A percentile compares a stretch with the other conserved stretches of the same genome.
Evolutionary conservation across 2,113 vertebrate genomes (phyloP).

Genomic region (Ellobius talpinus): DNA sequence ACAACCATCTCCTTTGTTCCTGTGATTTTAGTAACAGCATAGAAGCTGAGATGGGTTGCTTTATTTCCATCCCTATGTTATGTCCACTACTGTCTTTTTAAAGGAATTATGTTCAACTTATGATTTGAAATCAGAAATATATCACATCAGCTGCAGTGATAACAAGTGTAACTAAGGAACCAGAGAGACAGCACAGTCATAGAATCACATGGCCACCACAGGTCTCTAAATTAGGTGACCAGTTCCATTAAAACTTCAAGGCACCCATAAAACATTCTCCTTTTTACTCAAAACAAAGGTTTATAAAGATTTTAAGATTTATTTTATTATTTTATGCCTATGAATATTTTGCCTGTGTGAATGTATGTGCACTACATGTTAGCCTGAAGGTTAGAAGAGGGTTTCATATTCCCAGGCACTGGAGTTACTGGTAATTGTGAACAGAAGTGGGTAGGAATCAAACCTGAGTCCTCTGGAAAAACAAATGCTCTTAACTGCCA

Average conservation of each 20-base stretch:
- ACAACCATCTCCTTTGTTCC: neutral
- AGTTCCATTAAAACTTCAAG: neutral
- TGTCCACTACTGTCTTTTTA: neutral
- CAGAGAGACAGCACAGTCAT: neutral
- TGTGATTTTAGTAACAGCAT: neutral
- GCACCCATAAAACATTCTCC: neutral
- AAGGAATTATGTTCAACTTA: neutral
- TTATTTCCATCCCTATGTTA: neutral
- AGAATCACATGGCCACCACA: fast-evolving
- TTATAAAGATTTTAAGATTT: neutral
- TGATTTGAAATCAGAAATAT: neutral
- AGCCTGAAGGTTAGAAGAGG: neutral
- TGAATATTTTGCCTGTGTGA: neutral
- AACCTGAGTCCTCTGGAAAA: neutral
- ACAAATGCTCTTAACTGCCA: neutral
- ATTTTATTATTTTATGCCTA: neutral
- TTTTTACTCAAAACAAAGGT: neutral
- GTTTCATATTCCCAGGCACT: neutral
- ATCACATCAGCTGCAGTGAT: neutral
- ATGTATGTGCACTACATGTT: neutral
- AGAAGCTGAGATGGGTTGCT: neutral
- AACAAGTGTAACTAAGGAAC: neutral
- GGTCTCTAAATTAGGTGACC: neutral
- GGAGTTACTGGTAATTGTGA: neutral
- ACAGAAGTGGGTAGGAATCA: neutral